phyloP scores from a whole-genome alignment of 2,113 vertebrate genomes.

The Chitala chitala region DNA sequence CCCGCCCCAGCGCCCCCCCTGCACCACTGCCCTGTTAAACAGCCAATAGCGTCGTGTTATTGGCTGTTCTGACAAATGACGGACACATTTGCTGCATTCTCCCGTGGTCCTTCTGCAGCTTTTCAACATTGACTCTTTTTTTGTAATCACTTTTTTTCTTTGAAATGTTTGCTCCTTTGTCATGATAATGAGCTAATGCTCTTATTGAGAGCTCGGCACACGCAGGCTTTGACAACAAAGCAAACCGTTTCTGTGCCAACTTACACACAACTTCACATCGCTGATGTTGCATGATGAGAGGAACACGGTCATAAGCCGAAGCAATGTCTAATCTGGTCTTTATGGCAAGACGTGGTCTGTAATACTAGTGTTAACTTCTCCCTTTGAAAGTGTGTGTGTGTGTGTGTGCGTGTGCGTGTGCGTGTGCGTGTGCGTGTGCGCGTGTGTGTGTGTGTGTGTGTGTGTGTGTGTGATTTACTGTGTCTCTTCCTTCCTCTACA shows the following conservation, averaged over 20 bases:
- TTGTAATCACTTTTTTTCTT: background rate
- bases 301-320: too few species aligned
- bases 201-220: conserved; percentile 1
- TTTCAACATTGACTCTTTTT: conserved; percentile 5
- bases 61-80: background rate
- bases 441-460: too few species aligned
- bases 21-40: background rate
- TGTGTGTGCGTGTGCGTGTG: too few species aligned
- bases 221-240: background rate
- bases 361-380: too few species aligned
- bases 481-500: too few species aligned
- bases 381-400: too few species aligned
- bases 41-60: background rate
- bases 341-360: too few species aligned
- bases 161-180: conserved; percentile 21
- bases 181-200: conserved; percentile 15
- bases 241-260: background rate
- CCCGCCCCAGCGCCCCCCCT: conserved; percentile 1
- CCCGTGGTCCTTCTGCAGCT: background rate
- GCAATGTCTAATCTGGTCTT: too few species aligned
- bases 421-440: too few species aligned
- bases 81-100: background rate
- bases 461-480: too few species aligned
- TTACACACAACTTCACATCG: too few species aligned
- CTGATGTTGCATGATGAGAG: too few species aligned